These are phyloP conservation scores for Mesocricetus auratus DNA, from an alignment of 2,113 vertebrate genomes.

Conservation along the genomic window DNA sequence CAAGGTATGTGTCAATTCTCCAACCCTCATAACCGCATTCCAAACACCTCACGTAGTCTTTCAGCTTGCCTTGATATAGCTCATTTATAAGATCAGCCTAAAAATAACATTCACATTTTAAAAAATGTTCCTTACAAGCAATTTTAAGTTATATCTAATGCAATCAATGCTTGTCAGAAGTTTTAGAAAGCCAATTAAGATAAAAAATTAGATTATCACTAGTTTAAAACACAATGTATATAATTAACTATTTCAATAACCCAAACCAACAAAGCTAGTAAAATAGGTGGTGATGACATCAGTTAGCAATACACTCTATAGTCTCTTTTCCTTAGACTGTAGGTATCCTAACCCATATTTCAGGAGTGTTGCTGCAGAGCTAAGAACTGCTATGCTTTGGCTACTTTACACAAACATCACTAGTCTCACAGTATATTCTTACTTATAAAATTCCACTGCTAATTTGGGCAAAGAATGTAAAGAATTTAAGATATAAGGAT, in stretches of 20 bases:
- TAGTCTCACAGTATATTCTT: constrained; percentile 44
- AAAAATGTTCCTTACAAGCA: constrained; percentile 34
- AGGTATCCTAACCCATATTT: constrained; percentile 20
- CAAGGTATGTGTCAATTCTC: constrained; percentile 98
- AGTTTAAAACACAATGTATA: constrained; percentile 1
- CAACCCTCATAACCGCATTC: constrained; percentile 99
- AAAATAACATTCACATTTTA: constrained; percentile 73
- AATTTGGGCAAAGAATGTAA: constrained; percentile 44
- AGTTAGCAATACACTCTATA: not conserved
- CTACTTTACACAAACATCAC: constrained; percentile 1
- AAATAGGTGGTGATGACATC: constrained; percentile 21
- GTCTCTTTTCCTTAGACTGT: constrained; percentile 42
- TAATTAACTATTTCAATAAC: constrained; percentile 61
- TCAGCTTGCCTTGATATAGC: constrained; percentile 99
- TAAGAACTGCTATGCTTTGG: constrained; percentile 52
- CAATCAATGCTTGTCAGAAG: not conserved
- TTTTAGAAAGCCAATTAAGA: constrained; percentile 46
- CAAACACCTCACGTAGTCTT: constrained; percentile 98
- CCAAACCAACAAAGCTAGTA: constrained; percentile 37
- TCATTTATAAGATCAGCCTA: constrained; percentile 99
- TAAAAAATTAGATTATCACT: constrained; percentile 42
- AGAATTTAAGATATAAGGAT: constrained; percentile 33
- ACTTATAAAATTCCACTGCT: constrained; percentile 45
- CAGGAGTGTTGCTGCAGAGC: not conserved
- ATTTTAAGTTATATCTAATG: constrained; percentile 50